phyloP scores from a whole-genome alignment of 2,888 invertebrate genomes.

The Parascotia fuliginaria region DNA sequence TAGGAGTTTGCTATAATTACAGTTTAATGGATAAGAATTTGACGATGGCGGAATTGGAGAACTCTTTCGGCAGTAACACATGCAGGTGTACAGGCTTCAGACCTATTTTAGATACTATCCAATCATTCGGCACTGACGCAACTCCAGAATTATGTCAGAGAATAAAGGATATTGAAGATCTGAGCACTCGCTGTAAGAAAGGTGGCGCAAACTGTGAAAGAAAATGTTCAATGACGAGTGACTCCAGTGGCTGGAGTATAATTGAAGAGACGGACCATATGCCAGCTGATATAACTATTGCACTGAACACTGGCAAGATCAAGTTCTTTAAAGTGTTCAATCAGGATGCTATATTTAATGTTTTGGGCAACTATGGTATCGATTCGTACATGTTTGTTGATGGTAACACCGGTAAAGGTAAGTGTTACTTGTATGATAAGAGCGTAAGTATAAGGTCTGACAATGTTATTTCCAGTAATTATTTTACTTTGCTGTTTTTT shows the following conservation, averaged over 20 bases:
- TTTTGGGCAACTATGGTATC: slow-evolving; percentile 69
- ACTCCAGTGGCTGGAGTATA: slow-evolving; percentile 63
- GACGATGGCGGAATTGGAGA: slow-evolving; percentile 89
- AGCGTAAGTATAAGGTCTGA: no score
- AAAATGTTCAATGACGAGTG: slow-evolving; percentile 57
- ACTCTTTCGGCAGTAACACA: slow-evolving; percentile 91
- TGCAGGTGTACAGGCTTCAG: slow-evolving; percentile 93
- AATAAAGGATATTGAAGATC: slow-evolving; percentile 81
- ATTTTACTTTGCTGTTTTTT: neutral
- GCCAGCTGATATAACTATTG: slow-evolving; percentile 57
- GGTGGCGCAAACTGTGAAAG: slow-evolving; percentile 53
- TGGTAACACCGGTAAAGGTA: slow-evolving; percentile 91
- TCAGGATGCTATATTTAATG: slow-evolving; percentile 75
- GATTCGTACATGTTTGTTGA: slow-evolving; percentile 86
- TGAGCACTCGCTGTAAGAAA: slow-evolving; percentile 53
- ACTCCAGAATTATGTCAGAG: slow-evolving; percentile 76
- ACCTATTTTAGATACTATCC: slow-evolving; percentile 91
- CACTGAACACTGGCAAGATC: slow-evolving; percentile 75
- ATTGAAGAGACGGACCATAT: slow-evolving; percentile 37
- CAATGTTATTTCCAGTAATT: no score
- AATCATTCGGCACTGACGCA: slow-evolving; percentile 88
- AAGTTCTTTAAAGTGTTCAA: slow-evolving; percentile 80
- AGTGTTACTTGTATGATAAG: no score
- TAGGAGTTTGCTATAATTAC: slow-evolving; percentile 36
- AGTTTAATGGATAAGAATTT: slow-evolving; percentile 83